phyloP scores from a whole-genome alignment of 2,797 vertebrate genomes.

The Melanotaenia nigrans region DNA sequence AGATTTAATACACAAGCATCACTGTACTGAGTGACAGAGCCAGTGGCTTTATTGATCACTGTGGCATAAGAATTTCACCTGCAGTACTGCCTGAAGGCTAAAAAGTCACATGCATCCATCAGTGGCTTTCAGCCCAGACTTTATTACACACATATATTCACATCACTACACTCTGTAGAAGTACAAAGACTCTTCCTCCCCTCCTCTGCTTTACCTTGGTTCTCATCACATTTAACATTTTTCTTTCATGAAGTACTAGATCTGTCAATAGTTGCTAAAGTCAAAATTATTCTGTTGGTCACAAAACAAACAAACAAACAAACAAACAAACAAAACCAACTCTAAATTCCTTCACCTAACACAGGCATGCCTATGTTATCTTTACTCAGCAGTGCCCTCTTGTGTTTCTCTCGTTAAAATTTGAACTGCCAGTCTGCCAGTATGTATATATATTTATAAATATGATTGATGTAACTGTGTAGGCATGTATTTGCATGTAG shows the following conservation, averaged over 20 bases:
- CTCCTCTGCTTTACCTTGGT: neutral
- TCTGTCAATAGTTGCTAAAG: neutral
- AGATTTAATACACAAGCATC: no score
- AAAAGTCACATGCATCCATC: no score
- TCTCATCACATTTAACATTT: neutral
- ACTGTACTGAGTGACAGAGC: no score
- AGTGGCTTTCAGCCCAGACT: no score
- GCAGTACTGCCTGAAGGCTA: no score
- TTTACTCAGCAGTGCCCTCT: constrained; percentile 42
- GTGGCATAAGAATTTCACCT: no score
- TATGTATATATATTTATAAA: no score
- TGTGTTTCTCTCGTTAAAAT: constrained; percentile 9
- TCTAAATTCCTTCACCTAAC: neutral
- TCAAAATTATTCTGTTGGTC: neutral
- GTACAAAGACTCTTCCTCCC: neutral
- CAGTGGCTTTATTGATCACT: no score
- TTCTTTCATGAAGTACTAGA: neutral
- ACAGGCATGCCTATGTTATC: neutral
- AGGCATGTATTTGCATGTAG: no score
- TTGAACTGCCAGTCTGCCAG: neutral
- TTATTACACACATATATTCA: neutral
- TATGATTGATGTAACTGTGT: no score
- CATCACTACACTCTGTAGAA: neutral
- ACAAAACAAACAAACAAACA: neutral
- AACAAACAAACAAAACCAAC: no score